These are phyloP conservation scores for Danio kyathit DNA, from an alignment of 2,797 vertebrate species.

Conservation along the genomic window DNA sequence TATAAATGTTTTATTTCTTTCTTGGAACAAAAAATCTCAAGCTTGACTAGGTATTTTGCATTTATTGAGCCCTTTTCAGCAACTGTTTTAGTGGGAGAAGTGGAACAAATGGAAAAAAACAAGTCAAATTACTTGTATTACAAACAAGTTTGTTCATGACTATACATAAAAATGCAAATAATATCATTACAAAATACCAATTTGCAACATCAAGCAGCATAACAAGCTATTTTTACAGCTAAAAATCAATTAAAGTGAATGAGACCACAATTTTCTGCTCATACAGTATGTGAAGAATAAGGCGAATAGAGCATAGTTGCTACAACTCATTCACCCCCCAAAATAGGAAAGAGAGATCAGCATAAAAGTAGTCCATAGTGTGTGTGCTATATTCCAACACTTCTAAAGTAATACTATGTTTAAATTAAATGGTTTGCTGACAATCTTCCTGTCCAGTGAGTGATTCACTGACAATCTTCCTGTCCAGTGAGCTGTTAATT, in stretches of 20 bases:
- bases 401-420: not conserved
- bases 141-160: too few relatives aligned
- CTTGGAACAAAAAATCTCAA: not conserved
- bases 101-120: too few relatives aligned
- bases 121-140: too few relatives aligned
- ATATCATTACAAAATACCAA: too few relatives aligned
- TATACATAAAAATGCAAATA: too few relatives aligned
- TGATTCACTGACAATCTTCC: not conserved
- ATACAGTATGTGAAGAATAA: too few relatives aligned
- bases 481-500: conserved; percentile 6
- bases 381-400: not conserved
- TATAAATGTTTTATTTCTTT: not conserved
- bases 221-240: too few relatives aligned
- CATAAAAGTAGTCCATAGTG: not conserved
- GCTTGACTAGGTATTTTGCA: not conserved
- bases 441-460: not conserved
- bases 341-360: not conserved
- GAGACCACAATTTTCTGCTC: too few relatives aligned
- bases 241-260: too few relatives aligned
- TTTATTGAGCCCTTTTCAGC: too few relatives aligned
- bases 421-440: not conserved
- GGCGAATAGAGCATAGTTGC: not conserved
- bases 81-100: too few relatives aligned
- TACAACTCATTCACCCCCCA: not conserved
- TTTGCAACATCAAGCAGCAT: too few relatives aligned